phyloP scores from a whole-genome alignment of 2,888 invertebrate genomes.

The Scaptomyza caliginosa region DNA sequence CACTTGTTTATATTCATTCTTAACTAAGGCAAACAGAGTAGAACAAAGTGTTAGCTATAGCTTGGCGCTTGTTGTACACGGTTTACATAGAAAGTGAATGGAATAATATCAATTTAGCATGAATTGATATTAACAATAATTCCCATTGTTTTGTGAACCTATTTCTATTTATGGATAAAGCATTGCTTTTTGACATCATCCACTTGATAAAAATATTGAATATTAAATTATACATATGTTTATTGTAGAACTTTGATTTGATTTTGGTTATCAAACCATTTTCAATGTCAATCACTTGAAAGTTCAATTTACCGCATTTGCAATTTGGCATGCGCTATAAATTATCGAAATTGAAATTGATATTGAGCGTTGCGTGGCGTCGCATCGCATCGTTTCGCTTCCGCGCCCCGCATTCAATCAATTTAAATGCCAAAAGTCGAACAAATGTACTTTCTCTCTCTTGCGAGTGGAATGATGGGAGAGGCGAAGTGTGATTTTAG shows the following conservation, averaged over 20 bases:
- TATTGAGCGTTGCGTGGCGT: slow-evolving; percentile 48
- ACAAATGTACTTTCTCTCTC: slow-evolving; percentile 7
- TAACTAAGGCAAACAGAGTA: slow-evolving; percentile 2
- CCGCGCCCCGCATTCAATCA: slow-evolving; percentile 67
- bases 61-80: slow-evolving; percentile 7
- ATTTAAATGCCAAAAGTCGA: slow-evolving; percentile 64
- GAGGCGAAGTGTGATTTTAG: slow-evolving; percentile 29
- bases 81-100: background rate
- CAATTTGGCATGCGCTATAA: slow-evolving; percentile 54
- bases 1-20: slow-evolving; percentile 17
- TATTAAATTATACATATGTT: background rate
- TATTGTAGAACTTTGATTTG: slow-evolving; percentile 1
- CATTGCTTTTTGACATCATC: background rate
- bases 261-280: slow-evolving; percentile 1
- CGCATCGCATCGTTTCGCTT: slow-evolving; percentile 45
- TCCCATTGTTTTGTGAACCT: background rate
- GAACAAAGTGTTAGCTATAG: slow-evolving; percentile 23
- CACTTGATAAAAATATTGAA: background rate
- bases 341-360: slow-evolving; percentile 57
- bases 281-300: slow-evolving; percentile 41
- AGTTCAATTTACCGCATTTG: slow-evolving; percentile 65
- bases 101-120: background rate
- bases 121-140: background rate
- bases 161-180: background rate
- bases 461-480: background rate